A percentile compares a stretch with the other conserved stretches of the same genome.
These are phyloP conservation scores for Scophthalmus maximus DNA, from an alignment of 2,113 vertebrate species.

Conservation along the genomic window DNA sequence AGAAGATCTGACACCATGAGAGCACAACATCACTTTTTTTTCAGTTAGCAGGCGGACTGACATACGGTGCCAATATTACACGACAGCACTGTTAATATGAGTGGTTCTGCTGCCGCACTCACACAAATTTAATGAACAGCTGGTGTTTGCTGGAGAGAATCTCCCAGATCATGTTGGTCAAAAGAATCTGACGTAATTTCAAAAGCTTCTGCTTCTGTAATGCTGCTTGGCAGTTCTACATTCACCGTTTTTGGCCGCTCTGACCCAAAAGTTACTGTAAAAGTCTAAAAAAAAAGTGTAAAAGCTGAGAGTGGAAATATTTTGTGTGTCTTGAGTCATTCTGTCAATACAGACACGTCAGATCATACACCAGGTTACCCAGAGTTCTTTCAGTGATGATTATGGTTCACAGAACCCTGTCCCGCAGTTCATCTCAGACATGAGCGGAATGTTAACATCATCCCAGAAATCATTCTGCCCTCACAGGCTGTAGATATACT, in stretches of 20 bases:
- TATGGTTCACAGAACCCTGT: slow-evolving; percentile 34
- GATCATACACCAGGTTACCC: slow-evolving; percentile 29
- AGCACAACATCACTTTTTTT: background rate
- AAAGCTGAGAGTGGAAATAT: slow-evolving; percentile 5
- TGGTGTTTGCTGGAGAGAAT: slow-evolving; percentile 43
- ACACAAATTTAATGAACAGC: slow-evolving; percentile 54
- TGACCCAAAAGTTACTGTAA: background rate
- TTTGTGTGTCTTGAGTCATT: slow-evolving; percentile 17
- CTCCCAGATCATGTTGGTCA: slow-evolving; percentile 33
- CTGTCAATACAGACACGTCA: slow-evolving; percentile 22
- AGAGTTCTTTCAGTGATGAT: slow-evolving; percentile 28
- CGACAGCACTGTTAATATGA: slow-evolving; percentile 34
- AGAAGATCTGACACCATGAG: slow-evolving; percentile 12
- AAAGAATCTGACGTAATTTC: slow-evolving; percentile 5
- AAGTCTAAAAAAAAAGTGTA: background rate
- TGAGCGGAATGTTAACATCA: slow-evolving; percentile 38
- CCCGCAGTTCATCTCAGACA: slow-evolving; percentile 28
- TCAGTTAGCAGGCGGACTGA: slow-evolving; percentile 28
- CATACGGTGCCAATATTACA: slow-evolving; percentile 30
- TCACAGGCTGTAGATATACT: slow-evolving; percentile 13
- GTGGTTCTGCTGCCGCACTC: slow-evolving; percentile 9
- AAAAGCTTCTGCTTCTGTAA: slow-evolving; percentile 36
- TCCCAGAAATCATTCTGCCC: slow-evolving; percentile 9
- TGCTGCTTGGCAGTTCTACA: background rate
- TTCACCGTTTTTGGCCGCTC: background rate